Percentiles rank a stretch among this genome's conserved stretches.
Evolutionary conservation across 1,140 invertebrate species (phyloP).

Genomic region (Ladona fulva): DNA sequence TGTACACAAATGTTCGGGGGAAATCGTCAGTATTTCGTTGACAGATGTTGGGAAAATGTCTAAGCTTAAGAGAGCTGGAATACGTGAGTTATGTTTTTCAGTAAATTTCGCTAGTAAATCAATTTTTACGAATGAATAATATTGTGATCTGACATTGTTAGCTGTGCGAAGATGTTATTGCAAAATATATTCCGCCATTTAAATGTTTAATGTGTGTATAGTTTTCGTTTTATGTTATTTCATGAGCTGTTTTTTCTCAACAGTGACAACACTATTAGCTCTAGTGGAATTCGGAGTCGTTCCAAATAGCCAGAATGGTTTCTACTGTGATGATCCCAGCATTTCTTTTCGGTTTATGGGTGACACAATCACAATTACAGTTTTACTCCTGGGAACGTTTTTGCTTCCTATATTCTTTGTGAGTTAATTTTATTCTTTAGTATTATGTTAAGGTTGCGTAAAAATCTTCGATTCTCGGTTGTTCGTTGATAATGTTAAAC

Average conservation of each 20-base stretch:
- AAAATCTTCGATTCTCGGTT: too few relatives aligned
- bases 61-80: background rate
- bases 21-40: background rate
- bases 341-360: conserved; percentile 48
- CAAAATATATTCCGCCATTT: background rate
- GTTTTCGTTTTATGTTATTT: background rate
- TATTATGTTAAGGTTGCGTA: too few relatives aligned
- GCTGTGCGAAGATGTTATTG: background rate
- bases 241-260: conserved; percentile 25
- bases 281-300: conserved; percentile 42
- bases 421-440: conserved; percentile 15
- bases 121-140: background rate
- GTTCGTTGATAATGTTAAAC: too few relatives aligned
- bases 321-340: conserved; percentile 52
- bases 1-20: background rate
- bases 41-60: background rate
- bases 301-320: conserved; percentile 43
- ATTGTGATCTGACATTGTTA: background rate
- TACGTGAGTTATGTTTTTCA: background rate
- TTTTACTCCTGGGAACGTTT: conserved; percentile 19
- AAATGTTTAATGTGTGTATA: background rate
- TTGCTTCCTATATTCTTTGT: conserved; percentile 27
- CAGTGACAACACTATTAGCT: conserved; percentile 35
- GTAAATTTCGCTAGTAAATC: background rate
- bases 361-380: conserved; percentile 40